Conservation (phyloP, 2,797 vertebrate genomes). For the Propithecus deckenii region DNA sequence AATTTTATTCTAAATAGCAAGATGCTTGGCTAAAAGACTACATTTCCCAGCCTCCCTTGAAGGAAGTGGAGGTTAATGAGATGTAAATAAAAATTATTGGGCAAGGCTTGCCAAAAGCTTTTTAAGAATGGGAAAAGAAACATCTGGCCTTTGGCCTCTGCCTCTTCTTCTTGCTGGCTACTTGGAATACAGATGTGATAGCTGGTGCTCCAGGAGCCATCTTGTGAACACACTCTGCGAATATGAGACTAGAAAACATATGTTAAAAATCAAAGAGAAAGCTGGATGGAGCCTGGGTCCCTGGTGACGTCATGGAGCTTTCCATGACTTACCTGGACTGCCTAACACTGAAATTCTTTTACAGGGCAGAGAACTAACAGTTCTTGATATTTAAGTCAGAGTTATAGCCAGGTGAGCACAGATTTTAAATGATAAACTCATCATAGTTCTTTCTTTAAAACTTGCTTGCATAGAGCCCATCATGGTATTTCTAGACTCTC, state of each 20-base stretch:
- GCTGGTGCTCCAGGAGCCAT: neutral
- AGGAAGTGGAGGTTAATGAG: neutral
- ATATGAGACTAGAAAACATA: neutral
- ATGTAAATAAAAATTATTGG: neutral
- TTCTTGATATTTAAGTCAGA: neutral
- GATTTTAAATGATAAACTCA: neutral
- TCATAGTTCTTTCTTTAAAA: neutral
- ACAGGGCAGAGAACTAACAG: neutral
- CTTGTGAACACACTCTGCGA: neutral
- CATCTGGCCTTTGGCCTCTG: neutral
- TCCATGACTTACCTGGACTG: neutral
- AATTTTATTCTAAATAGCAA: neutral
- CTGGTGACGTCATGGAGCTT: neutral
- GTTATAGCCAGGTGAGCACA: neutral
- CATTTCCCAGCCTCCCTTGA: neutral
- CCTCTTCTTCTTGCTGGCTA: neutral
- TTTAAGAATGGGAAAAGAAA: neutral
- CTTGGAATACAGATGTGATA: neutral
- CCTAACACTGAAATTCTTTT: neutral
- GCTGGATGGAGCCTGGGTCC: neutral
- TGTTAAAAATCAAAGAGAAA: neutral
- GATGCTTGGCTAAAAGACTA: neutral
- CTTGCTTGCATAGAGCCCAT: neutral
- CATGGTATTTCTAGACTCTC: neutral
- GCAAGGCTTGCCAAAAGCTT: neutral